phyloP scores from a whole-genome alignment of 2,113 vertebrate genomes.

The Calidris pugnax region DNA sequence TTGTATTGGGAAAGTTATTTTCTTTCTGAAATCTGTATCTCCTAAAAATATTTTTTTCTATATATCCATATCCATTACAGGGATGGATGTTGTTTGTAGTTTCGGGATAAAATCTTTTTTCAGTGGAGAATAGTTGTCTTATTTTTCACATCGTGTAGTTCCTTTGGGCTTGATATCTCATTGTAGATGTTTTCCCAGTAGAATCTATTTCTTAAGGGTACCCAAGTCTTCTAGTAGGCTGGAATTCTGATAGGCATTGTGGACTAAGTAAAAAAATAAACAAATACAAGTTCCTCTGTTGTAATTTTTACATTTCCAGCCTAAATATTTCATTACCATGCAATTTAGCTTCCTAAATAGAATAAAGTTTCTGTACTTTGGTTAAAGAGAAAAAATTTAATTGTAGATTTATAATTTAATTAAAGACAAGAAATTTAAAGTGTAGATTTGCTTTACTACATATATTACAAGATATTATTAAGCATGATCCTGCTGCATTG shows the following conservation, averaged over 20 bases:
- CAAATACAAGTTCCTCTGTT: not conserved
- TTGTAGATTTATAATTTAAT: too few species aligned
- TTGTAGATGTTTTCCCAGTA: not conserved
- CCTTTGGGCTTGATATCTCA: not conserved
- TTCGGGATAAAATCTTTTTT: not conserved
- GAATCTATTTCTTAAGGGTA: not conserved
- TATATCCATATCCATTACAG: fast-evolving
- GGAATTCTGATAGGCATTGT: not conserved
- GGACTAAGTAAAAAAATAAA: not conserved
- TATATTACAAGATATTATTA: not conserved
- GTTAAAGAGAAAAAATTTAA: not conserved
- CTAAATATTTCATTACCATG: not conserved
- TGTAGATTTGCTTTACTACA: not conserved
- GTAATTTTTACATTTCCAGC: not conserved
- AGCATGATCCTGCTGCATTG: not conserved
- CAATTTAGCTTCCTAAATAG: not conserved
- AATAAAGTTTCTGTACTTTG: not conserved
- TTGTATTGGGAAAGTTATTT: not conserved
- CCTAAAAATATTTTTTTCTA: not conserved
- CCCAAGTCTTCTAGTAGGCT: not conserved
- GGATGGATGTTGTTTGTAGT: not conserved
- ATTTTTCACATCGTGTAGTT: not conserved
- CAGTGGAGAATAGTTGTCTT: not conserved
- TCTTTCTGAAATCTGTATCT: not conserved
- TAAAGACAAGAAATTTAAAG: not conserved